Percentiles rank a stretch among this genome's conserved stretches.
phyloP scores from a whole-genome alignment of 2,888 invertebrate species.

The Pammene aurita region DNA sequence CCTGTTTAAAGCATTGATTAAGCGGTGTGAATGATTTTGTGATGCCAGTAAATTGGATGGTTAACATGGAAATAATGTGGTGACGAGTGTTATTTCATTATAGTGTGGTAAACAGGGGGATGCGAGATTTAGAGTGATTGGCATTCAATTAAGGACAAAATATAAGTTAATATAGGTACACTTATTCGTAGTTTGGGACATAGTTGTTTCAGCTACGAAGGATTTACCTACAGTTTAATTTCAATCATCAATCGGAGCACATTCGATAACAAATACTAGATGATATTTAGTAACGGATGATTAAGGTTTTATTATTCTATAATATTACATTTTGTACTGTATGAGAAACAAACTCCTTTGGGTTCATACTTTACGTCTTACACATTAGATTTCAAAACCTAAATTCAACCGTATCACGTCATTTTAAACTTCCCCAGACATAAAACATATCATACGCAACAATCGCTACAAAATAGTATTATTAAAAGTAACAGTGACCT shows the following conservation, averaged over 20 bases:
- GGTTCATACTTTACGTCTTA: neutral
- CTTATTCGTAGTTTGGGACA: no score
- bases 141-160: conserved; percentile 15
- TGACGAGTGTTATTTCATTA: conserved; percentile 39
- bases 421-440: conserved; percentile 10
- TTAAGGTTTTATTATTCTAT: no score
- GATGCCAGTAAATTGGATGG: conserved; percentile 38
- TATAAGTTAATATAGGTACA: neutral
- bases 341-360: no score
- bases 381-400: neutral
- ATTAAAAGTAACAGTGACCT: conserved; percentile 30
- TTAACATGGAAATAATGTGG: conserved; percentile 39
- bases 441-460: conserved; percentile 1
- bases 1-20: conserved; percentile 68
- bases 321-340: no score
- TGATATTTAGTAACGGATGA: no score
- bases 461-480: conserved; percentile 11
- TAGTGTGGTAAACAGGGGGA: conserved; percentile 18
- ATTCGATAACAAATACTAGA: no score
- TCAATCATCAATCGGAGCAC: no score
- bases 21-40: conserved; percentile 53
- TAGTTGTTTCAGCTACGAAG: no score
- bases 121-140: conserved; percentile 15
- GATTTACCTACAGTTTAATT: no score
- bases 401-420: neutral